These are phyloP conservation scores for Neogobius melanostomus DNA, from an alignment of 2,113 vertebrate species.

Conservation along the genomic window DNA sequence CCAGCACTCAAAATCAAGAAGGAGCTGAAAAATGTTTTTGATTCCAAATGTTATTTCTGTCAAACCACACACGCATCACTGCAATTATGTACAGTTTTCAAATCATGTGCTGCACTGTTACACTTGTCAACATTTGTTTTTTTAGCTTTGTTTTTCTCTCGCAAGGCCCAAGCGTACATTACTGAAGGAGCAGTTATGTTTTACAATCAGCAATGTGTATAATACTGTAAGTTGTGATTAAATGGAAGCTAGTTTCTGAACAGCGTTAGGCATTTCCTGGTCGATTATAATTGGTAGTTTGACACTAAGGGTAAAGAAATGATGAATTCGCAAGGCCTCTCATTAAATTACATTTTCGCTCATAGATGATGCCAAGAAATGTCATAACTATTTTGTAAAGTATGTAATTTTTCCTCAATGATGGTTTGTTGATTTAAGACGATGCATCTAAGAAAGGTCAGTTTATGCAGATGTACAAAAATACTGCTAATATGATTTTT, in stretches of 20 bases:
- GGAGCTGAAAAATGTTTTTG: conserved; percentile 73
- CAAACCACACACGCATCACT: conserved; percentile 59
- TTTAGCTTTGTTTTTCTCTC: conserved; percentile 23
- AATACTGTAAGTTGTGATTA: conserved; percentile 30
- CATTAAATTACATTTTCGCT: conserved; percentile 14
- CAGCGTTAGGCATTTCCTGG: conserved; percentile 23
- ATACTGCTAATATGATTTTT: conserved; percentile 73
- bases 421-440: conserved; percentile 52
- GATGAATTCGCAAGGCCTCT: conserved; percentile 18
- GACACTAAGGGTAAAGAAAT: conserved; percentile 28
- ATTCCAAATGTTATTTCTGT: conserved; percentile 56
- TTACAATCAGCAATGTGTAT: conserved; percentile 21
- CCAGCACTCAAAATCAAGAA: conserved; percentile 86
- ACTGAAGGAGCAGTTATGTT: conserved; percentile 34
- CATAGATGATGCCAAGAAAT: conserved; percentile 23
- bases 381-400: conserved; percentile 28
- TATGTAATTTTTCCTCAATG: conserved; percentile 27
- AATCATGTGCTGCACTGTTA: conserved; percentile 53
- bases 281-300: conserved; percentile 26
- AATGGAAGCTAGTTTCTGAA: conserved; percentile 17
- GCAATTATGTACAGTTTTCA: conserved; percentile 64
- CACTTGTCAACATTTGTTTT: conserved; percentile 21
- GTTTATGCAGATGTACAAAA: conserved; percentile 68
- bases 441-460: conserved; percentile 50
- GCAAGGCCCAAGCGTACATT: conserved; percentile 52